Base-by-base conservation (phyloP, 2,113 vertebrate genomes). In the Cryptotis parvus region DNA sequence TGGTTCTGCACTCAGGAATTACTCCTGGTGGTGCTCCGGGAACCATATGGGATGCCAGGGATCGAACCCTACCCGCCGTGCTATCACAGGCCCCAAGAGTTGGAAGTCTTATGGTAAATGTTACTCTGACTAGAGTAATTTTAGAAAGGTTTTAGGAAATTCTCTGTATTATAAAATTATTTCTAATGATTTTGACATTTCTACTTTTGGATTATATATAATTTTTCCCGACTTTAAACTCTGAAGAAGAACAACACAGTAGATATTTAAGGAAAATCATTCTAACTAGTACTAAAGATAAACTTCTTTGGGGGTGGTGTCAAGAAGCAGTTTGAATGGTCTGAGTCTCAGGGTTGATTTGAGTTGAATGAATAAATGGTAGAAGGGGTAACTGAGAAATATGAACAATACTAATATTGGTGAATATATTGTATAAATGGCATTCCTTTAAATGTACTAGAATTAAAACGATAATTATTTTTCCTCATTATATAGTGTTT, bases 391-490 rank as follows among this genome's bases (percentile, higher is more conserved):
- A 6, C 49, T 52, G 18, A 72, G 35, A 72, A n/a, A n/a, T n/a
- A 16, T 72, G 2, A 29, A 1, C 31, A 10, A 58, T 69, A 39
- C 33, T 76, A 66, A n/a, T 37, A 39, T 20, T 74, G 27, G 49
- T 22, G 12, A 75, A 9, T 1, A 69, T 39, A 5, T 41, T 43
- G 0, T 45, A 14, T 73, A 22, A 5, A 74, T 87, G n/a, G 10
- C 2, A 74, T n/a, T 72, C 12, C 33, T 89, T 49, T 81, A 72
- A 84, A 39, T 2, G 16, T 43, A 43, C 11, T 72, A 35, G 18
- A 86, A 76, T 86, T 85, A 49, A 94, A 92, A 92, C 84, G 0
- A 0, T 52, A 31, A 33, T 95, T 87, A 26, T 6, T 45, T 90
- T 91, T 74, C 88, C 15, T 37, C 8, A 0, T 92, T 81, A 52